phyloP scores from a whole-genome alignment of 2,113 vertebrate genomes.

The Circaetus cinerascens region DNA sequence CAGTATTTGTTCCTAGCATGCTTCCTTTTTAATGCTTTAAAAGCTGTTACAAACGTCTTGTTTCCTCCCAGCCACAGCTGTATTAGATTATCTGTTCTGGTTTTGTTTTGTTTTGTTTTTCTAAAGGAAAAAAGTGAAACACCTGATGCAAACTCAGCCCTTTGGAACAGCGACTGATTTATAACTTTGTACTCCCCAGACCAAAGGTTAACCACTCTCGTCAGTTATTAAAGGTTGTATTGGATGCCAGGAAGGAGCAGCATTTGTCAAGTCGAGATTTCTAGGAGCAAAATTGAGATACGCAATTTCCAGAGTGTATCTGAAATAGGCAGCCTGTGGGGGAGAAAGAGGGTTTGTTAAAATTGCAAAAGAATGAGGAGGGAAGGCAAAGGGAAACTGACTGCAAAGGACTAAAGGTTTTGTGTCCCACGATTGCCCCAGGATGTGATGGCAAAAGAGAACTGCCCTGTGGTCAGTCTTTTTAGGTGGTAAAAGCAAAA shows the following conservation, averaged over 20 bases:
- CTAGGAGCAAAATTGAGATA: slow-evolving; percentile 38
- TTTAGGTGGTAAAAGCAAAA: neutral
- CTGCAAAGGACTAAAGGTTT: neutral
- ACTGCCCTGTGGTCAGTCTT: neutral
- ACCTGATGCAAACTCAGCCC: slow-evolving; percentile 22
- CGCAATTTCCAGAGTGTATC: neutral
- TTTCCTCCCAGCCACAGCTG: slow-evolving; percentile 33
- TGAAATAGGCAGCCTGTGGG: slow-evolving; percentile 9
- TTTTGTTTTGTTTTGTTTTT: neutral
- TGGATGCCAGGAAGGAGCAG: neutral
- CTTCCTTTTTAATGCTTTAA: slow-evolving; percentile 57
- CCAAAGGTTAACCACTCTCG: neutral
- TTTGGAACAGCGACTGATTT: slow-evolving; percentile 10
- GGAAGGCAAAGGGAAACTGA: neutral
- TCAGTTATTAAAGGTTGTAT: slow-evolving; percentile 34
- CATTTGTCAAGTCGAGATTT: slow-evolving; percentile 46
- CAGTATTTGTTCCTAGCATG: slow-evolving; percentile 39
- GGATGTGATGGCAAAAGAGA: neutral
- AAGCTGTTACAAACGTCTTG: slow-evolving; percentile 43
- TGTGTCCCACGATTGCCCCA: neutral
- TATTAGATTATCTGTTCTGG: slow-evolving; percentile 29
- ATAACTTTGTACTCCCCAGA: slow-evolving; percentile 5
- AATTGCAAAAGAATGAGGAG: neutral
- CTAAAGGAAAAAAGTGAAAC: neutral
- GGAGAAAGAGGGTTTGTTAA: neutral